Evolutionary conservation across 92 coral and sea anemone genomes (phyloP).

Genomic region (Zoanthus sociatus): DNA sequence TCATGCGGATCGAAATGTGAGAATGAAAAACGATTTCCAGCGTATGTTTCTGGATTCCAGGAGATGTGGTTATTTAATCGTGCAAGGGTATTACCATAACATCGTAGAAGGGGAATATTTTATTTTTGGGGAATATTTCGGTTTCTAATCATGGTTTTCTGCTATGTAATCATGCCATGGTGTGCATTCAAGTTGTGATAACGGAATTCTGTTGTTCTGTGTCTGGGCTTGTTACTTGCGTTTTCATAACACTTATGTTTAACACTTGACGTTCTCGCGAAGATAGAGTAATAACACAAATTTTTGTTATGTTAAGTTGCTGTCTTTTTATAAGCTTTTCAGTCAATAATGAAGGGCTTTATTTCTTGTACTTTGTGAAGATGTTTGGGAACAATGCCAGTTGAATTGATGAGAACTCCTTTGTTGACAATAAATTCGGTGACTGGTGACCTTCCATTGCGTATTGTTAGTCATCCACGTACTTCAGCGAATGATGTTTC

Average conservation of each 20-base stretch:
- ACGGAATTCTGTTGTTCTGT: slow-evolving; percentile 31
- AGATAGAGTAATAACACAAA: not conserved
- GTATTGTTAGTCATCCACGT: slow-evolving; percentile 4
- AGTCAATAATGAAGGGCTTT: not conserved
- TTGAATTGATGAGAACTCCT: slow-evolving; percentile 46
- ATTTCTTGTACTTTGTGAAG: slow-evolving; percentile 3
- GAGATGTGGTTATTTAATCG: not conserved
- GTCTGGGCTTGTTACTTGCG: slow-evolving; percentile 44
- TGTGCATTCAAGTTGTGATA: slow-evolving; percentile 13
- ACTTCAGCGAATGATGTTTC: not conserved
- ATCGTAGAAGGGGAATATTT: slow-evolving; percentile 18
- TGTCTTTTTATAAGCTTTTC: not conserved
- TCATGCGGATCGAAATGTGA: slow-evolving; percentile 51
- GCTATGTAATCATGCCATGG: slow-evolving; percentile 41
- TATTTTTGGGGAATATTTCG: slow-evolving; percentile 38
- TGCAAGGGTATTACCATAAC: slow-evolving; percentile 20
- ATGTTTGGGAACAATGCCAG: slow-evolving; percentile 45
- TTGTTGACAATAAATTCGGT: slow-evolving; percentile 36
- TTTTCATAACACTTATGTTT: slow-evolving; percentile 25
- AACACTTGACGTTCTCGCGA: slow-evolving; percentile 25
- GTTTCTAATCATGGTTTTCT: slow-evolving; percentile 33
- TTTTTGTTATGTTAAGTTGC: not conserved
- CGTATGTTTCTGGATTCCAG: slow-evolving; percentile 17
- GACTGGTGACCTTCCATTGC: slow-evolving; percentile 25
- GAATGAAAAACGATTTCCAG: slow-evolving; percentile 23